Evolutionary conservation across 2,113 vertebrate species (phyloP), one percentile per base, ranked within the genome.

Genomic region (Salminus brasiliensis): DNA sequence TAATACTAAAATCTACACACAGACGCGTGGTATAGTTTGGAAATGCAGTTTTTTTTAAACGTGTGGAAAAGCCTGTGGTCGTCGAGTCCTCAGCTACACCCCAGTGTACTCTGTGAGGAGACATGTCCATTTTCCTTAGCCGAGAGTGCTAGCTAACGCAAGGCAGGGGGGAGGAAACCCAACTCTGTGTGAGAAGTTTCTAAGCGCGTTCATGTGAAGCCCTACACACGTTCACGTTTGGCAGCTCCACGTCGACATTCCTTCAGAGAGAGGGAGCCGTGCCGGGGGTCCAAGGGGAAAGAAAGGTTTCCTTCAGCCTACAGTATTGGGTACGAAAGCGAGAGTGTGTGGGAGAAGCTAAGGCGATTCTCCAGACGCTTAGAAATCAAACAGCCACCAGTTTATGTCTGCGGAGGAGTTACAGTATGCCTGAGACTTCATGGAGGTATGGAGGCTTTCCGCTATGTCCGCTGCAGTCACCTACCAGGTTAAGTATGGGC

Each of bases 171-270:
- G n/a, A 18, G n/a, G n/a, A 25, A 55, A 25, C 52, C 3, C 41
- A 74, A 47, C 49, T 57, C 25, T 69, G 75, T 49, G 52, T 45
- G 43, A 63, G 29, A 62, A 55, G 49, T 59, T 23, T 72, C 67
- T 63, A 66, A 7, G 83, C 81, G 84, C 84, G 84, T 81, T 83
- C 84, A 78, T 63, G 80, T 30, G 76, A 52, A 77, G 39, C 15
- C 65, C 21, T 55, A 70, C 66, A 76, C 81, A 79, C 84, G 81
- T 63, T 74, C 84, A 80, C 84, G 84, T 77, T 83, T 85, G 78
- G 84, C 84, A 85, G 84, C 81, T 85, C 84, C 84, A 85, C 84
- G 84, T 85, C 84, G 84, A 85, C 84, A 85, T 83, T 83, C 84
- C 81, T 85, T 67, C 3, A 80, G 62, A 23, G 62, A 23, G 47